Conservation (phyloP, 2,797 vertebrate genomes). For the Fistularia commersonii region DNA sequence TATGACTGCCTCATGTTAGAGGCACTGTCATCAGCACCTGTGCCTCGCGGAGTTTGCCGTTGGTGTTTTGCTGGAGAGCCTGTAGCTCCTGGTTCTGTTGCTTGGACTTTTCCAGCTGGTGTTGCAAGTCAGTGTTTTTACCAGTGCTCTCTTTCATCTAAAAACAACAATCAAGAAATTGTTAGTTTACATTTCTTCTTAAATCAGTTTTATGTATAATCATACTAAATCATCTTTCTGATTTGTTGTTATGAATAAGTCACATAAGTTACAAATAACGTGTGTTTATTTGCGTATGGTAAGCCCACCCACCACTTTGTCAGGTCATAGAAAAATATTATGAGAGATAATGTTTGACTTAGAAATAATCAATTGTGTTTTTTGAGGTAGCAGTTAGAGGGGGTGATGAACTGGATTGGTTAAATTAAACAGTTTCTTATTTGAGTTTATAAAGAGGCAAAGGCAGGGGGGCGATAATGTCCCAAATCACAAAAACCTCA, state of each 20-base stretch:
- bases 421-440: too few relatives aligned
- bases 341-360: too few relatives aligned
- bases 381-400: too few relatives aligned
- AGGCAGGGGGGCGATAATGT: too few relatives aligned
- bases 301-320: too few relatives aligned
- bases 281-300: too few relatives aligned
- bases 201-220: background rate
- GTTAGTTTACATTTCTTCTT: background rate
- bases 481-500: too few relatives aligned
- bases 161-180: background rate
- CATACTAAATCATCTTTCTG: background rate
- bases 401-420: too few relatives aligned
- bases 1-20: background rate
- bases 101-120: slow-evolving; percentile 93
- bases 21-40: slow-evolving; percentile 76
- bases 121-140: slow-evolving; percentile 87
- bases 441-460: too few relatives aligned
- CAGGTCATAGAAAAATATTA: too few relatives aligned
- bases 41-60: slow-evolving; percentile 91
- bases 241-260: background rate
- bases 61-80: slow-evolving; percentile 89
- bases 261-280: background rate
- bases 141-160: slow-evolving; percentile 88
- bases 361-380: too few relatives aligned
- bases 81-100: slow-evolving; percentile 96